These are phyloP conservation scores for Melikaiella ostensackeni DNA, from an alignment of 2,888 invertebrate genomes.

Conservation along the genomic window DNA sequence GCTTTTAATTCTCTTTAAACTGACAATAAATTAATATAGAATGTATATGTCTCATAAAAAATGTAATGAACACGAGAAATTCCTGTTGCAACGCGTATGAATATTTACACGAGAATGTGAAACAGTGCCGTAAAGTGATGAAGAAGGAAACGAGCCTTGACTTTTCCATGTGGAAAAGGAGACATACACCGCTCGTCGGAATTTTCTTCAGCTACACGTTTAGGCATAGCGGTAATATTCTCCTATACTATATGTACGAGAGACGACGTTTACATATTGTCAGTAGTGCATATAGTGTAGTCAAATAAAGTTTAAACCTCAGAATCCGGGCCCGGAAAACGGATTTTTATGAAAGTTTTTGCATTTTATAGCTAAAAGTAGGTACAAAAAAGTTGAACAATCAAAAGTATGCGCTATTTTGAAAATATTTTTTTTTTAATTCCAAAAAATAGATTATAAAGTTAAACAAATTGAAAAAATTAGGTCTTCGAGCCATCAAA, in stretches of 20 bases:
- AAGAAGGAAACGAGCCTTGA: slow-evolving; percentile 21
- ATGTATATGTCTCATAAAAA: not conserved
- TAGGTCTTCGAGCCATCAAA: too few species aligned
- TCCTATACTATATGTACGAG: not conserved
- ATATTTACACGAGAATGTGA: slow-evolving; percentile 26
- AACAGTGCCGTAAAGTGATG: slow-evolving; percentile 15
- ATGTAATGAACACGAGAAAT: slow-evolving; percentile 10
- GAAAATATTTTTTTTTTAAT: too few species aligned
- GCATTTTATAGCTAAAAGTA: too few species aligned
- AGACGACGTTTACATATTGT: not conserved
- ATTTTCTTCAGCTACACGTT: slow-evolving; percentile 21
- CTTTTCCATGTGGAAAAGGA: slow-evolving; percentile 38
- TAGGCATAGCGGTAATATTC: slow-evolving; percentile 2
- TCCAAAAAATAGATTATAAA: too few species aligned
- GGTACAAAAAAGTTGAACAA: too few species aligned
- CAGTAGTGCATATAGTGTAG: not conserved
- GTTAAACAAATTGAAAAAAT: too few species aligned
- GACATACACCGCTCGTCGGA: not conserved
- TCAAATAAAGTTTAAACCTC: too few species aligned
- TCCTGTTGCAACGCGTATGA: slow-evolving; percentile 9
- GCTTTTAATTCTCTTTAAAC: not conserved
- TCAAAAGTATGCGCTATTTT: too few species aligned
- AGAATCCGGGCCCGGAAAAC: too few species aligned
- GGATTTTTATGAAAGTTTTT: too few species aligned
- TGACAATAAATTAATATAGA: not conserved